Percentiles rank a stretch among this genome's conserved stretches.
Conservation (phyloP, 1,140 invertebrate species). For the Sitobion miscanthi region DNA sequence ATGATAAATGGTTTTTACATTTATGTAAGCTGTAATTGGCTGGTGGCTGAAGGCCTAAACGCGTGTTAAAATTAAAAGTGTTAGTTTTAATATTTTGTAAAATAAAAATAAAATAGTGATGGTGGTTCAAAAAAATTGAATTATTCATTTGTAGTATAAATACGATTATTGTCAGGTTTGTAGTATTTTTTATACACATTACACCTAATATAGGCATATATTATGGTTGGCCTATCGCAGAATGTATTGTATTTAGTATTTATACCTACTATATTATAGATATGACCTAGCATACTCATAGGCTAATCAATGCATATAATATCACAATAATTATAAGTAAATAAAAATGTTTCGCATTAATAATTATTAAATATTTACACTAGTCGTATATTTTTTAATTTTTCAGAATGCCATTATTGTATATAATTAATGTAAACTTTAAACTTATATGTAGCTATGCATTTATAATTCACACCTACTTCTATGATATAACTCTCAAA, state of each 20-base stretch:
- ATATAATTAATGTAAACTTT: not conserved
- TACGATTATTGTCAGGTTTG: not conserved
- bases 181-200: not conserved
- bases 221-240: not conserved
- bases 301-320: not conserved
- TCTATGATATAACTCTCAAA: not conserved
- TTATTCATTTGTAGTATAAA: not conserved
- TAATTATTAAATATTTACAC: not conserved
- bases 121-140: not conserved
- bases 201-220: not conserved
- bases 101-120: not conserved
- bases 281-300: not conserved
- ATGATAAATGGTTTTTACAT: not conserved
- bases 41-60: not conserved
- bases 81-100: not conserved
- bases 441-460: not conserved
- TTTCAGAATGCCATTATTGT: not conserved
- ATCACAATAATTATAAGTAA: not conserved
- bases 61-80: not conserved
- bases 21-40: not conserved
- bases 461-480: not conserved
- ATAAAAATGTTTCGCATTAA: not conserved
- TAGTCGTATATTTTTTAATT: not conserved
- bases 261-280: not conserved
- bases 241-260: not conserved